A percentile compares a stretch with the other conserved stretches of the same genome.
Evolutionary conservation across 2,888 invertebrate species (phyloP).

Genomic region (Torymus auratus): DNA sequence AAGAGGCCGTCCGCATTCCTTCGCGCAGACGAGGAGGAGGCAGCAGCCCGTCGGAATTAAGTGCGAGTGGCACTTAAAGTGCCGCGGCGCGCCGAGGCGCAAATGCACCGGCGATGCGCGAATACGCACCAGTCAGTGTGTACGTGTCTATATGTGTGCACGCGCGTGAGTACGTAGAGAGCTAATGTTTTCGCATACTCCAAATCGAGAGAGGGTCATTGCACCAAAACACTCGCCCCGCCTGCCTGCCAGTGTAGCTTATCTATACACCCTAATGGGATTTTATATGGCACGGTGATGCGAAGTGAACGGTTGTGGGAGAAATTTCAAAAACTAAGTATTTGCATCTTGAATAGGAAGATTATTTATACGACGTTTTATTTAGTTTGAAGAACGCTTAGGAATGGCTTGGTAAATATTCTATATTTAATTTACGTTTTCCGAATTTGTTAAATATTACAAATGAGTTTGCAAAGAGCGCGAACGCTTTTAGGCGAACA

Average conservation of each 20-base stretch:
- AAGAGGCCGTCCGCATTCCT: conserved; percentile 50
- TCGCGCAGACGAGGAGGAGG: conserved; percentile 30
- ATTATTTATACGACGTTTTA: no score
- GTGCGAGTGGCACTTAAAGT: conserved; percentile 63
- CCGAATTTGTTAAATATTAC: no score
- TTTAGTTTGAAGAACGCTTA: no score
- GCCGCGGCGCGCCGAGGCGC: conserved; percentile 49
- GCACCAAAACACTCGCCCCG: conserved; percentile 70
- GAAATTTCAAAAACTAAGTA: background rate
- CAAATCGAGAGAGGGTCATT: conserved; percentile 68
- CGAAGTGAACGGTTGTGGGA: background rate
- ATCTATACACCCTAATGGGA: background rate
- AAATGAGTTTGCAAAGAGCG: no score
- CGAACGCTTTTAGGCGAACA: background rate
- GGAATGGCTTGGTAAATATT: no score
- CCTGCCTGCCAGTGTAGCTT: background rate
- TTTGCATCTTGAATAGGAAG: no score
- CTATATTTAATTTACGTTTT: no score
- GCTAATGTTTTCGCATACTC: conserved; percentile 56
- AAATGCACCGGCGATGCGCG: conserved; percentile 38
- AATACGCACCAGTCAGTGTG: no score
- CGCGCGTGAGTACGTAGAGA: background rate
- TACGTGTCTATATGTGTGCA: no score
- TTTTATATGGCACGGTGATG: background rate
- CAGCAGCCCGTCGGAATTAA: conserved; percentile 59